A percentile compares a stretch with the other conserved stretches of the same genome.
Conservation (phyloP, 2,797 vertebrate genomes). For the Gymnoscopelus braueri region DNA sequence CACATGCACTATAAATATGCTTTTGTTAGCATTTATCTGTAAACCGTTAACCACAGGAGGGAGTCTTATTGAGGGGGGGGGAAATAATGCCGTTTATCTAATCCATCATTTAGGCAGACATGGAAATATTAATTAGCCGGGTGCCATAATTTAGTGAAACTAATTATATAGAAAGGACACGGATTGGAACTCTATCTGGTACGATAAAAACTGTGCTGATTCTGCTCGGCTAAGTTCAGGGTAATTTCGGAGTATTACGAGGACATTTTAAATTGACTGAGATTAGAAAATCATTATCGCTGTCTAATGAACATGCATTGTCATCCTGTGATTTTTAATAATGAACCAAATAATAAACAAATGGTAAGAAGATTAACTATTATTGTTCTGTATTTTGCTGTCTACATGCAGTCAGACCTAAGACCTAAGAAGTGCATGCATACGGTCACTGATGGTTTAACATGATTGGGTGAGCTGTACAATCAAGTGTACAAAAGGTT, state of each 20-base stretch:
- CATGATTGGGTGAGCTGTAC: constrained; percentile 42
- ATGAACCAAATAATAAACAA: constrained; percentile 66
- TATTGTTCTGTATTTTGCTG: constrained; percentile 45
- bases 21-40: constrained; percentile 24
- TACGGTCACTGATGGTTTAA: constrained; percentile 40
- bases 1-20: constrained; percentile 7
- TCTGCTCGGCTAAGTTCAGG: constrained; percentile 60
- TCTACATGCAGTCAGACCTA: constrained; percentile 29
- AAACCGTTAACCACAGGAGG: constrained; percentile 26
- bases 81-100: constrained; percentile 37
- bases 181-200: constrained; percentile 58
- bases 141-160: constrained; percentile 69
- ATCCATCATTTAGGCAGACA: constrained; percentile 65
- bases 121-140: constrained; percentile 75
- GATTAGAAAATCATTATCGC: constrained; percentile 81
- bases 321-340: constrained; percentile 68
- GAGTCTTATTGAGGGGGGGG: constrained; percentile 13
- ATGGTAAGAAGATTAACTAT: constrained; percentile 71
- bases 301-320: constrained; percentile 78
- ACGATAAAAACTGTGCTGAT: constrained; percentile 70
- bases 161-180: constrained; percentile 72
- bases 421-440: constrained; percentile 13
- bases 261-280: constrained; percentile 72
- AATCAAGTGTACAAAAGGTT: constrained; percentile 38
- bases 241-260: constrained; percentile 72